These are phyloP conservation scores for Illadopsis cleaveri DNA, from an alignment of 2,113 vertebrate genomes.

Conservation along the genomic window DNA sequence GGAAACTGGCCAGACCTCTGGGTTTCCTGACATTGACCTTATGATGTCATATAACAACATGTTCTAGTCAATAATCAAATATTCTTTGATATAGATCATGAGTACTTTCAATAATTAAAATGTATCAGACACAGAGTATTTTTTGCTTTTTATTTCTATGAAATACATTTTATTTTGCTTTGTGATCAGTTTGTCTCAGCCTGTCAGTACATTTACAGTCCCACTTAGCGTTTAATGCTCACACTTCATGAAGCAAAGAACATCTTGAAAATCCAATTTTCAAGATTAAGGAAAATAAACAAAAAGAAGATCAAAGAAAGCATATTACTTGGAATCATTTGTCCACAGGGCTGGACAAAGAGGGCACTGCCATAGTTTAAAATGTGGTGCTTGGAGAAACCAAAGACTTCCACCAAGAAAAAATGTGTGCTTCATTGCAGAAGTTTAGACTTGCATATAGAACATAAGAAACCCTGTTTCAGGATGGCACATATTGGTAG, in stretches of 20 bases:
- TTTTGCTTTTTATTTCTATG: neutral
- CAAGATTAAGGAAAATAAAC: neutral
- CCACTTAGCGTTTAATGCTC: neutral
- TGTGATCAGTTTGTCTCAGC: neutral
- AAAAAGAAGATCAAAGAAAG: neutral
- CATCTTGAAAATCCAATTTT: neutral
- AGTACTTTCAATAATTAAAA: neutral
- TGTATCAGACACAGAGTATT: accelerated
- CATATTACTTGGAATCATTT: neutral
- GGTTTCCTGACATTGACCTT: neutral
- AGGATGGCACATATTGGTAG: neutral
- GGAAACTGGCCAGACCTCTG: neutral
- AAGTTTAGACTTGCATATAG: neutral
- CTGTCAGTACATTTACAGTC: neutral
- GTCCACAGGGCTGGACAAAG: neutral
- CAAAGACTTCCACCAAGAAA: neutral
- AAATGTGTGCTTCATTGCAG: neutral
- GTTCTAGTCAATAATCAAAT: neutral
- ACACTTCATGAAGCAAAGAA: neutral
- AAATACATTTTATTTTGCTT: neutral
- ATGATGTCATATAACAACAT: accelerated
- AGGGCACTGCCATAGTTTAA: neutral
- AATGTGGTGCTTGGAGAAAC: neutral
- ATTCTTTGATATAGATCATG: neutral
- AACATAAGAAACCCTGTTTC: neutral